Percentiles rank a stretch among this genome's conserved stretches.
These are phyloP conservation scores for Eucera pruinosa DNA, from an alignment of 2,888 invertebrate genomes.

Conservation along the genomic window DNA sequence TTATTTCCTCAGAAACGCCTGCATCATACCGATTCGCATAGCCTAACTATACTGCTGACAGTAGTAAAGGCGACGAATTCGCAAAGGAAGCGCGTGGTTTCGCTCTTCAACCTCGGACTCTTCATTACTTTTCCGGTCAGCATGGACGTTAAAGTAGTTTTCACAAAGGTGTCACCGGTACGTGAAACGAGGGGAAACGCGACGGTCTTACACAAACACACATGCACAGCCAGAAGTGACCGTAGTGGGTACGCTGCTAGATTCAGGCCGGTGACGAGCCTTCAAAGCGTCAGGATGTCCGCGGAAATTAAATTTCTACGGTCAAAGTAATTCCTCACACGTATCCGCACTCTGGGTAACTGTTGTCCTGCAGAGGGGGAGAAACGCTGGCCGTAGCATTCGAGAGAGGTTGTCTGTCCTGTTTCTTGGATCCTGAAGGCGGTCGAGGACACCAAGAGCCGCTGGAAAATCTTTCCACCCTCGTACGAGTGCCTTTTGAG, in stretches of 20 bases:
- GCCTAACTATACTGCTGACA: no score
- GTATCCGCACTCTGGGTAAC: conserved; percentile 63
- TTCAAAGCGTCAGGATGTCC: conserved; percentile 64
- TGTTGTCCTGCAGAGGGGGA: conserved; percentile 45
- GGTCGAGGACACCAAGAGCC: conserved; percentile 4
- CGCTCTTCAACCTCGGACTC: neutral
- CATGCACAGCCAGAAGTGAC: neutral
- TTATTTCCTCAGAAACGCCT: no score
- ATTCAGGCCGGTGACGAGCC: conserved; percentile 51
- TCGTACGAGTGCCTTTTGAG: conserved; percentile 27
- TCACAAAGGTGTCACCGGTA: conserved; percentile 38
- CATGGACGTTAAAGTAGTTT: conserved; percentile 48
- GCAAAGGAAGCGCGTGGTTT: conserved; percentile 3
- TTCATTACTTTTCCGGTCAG: conserved; percentile 37
- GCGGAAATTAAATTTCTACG: conserved; percentile 70
- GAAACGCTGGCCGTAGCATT: conserved; percentile 30
- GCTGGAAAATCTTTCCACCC: conserved; percentile 44
- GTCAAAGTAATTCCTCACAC: conserved; percentile 69
- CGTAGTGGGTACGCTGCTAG: conserved; percentile 16
- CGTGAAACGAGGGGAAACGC: conserved; percentile 36
- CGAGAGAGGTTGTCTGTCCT: conserved; percentile 32
- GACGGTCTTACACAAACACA: conserved; percentile 9
- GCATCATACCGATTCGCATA: neutral
- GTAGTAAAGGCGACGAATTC: neutral
- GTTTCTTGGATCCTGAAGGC: conserved; percentile 18